Conservation (phyloP, 1,140 invertebrate species). For the Brachionus koreanus region DNA sequence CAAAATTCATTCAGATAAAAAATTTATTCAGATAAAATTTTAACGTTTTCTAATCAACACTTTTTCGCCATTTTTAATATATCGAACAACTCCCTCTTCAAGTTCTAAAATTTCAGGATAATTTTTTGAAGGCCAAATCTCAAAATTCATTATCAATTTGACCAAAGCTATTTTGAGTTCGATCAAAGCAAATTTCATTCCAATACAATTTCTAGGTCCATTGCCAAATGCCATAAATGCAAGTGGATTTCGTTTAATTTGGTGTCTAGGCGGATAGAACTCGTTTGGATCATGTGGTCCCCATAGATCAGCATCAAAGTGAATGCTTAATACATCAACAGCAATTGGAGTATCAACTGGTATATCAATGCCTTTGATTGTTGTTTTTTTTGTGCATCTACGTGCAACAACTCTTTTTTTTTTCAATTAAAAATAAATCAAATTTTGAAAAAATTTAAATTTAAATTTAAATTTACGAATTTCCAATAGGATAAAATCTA, state of each 20-base stretch:
- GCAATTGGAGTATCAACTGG: conserved; percentile 53
- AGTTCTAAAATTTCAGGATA: neutral
- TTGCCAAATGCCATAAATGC: conserved; percentile 56
- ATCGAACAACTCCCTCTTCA: neutral
- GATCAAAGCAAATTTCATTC: conserved; percentile 52
- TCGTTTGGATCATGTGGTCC: conserved; percentile 48
- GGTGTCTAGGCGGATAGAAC: conserved; percentile 52
- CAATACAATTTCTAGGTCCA: conserved; percentile 56
- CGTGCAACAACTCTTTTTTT: conserved; percentile 47
- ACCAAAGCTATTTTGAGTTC: conserved; percentile 52
- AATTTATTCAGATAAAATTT: no score
- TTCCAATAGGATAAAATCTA: conserved; percentile 52
- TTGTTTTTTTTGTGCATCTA: conserved; percentile 49
- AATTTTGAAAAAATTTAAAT: conserved; percentile 50
- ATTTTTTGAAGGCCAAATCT: conserved; percentile 33
- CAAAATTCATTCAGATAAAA: no score
- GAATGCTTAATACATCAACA: conserved; percentile 54
- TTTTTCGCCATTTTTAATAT: neutral
- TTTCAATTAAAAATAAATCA: no score
- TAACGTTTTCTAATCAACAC: neutral
- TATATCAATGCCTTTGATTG: conserved; percentile 49
- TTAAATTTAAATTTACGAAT: neutral
- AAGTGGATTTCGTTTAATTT: conserved; percentile 47
- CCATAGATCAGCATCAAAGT: conserved; percentile 54
- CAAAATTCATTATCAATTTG: conserved; percentile 49